phyloP scores from a whole-genome alignment of 2,888 invertebrate genomes.

The Bombyx huttoni region DNA sequence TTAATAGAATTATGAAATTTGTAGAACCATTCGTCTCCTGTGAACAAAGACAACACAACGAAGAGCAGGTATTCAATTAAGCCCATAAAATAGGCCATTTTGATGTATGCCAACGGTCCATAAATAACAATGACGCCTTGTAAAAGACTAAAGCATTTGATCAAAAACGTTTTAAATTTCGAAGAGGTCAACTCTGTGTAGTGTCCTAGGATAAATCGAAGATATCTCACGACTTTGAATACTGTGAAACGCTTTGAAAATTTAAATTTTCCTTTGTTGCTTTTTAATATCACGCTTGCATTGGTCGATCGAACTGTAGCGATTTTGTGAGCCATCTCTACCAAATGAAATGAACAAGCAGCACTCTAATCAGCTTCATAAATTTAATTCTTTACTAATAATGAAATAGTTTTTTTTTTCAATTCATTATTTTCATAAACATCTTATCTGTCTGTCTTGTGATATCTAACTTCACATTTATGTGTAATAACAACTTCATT shows the following conservation, averaged over 20 bases:
- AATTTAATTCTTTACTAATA: too few relatives aligned
- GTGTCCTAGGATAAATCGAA: background rate
- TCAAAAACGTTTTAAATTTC: background rate
- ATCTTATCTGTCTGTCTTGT: too few relatives aligned
- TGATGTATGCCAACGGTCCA: background rate
- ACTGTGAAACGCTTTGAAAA: background rate
- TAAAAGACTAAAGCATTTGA: background rate
- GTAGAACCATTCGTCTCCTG: background rate
- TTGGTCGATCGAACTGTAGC: background rate
- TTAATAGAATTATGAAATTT: background rate
- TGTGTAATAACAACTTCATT: too few relatives aligned
- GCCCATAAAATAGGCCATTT: background rate
- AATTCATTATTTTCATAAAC: too few relatives aligned
- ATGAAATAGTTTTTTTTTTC: too few relatives aligned
- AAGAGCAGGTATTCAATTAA: background rate
- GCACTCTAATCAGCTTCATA: too few relatives aligned
- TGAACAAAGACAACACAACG: background rate
- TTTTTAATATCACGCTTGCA: background rate
- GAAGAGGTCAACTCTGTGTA: background rate
- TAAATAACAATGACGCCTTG: background rate
- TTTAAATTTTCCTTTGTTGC: background rate
- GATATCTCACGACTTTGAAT: background rate
- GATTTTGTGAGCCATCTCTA: background rate
- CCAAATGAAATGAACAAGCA: too few relatives aligned
- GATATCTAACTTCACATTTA: too few relatives aligned